These are phyloP conservation scores for Oncorhynchus clarkii DNA, from an alignment of 2,113 vertebrate genomes.

Conservation along the genomic window DNA sequence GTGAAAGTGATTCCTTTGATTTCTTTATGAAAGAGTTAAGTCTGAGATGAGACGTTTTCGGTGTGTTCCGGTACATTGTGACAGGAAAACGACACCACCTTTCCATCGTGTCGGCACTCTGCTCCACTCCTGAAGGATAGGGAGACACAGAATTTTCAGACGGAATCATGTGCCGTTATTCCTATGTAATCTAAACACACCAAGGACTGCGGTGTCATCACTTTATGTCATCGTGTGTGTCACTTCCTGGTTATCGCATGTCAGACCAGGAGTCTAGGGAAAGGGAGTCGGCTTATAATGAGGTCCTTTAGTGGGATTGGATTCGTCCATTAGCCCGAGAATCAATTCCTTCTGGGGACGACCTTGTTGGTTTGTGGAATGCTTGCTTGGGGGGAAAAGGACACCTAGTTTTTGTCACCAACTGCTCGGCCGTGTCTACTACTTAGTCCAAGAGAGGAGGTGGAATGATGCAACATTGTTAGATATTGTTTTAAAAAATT, in stretches of 20 bases:
- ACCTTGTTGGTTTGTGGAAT: background rate
- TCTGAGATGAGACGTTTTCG: background rate
- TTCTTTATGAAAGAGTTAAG: no score
- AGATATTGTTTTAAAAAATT: no score
- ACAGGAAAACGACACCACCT: background rate
- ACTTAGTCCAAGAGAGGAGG: no score
- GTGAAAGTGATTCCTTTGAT: no score
- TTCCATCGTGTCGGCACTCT: constrained; percentile 18
- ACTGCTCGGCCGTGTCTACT: constrained; percentile 30
- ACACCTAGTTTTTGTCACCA: constrained; percentile 17
- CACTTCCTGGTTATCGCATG: constrained; percentile 34
- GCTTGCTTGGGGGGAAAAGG: constrained; percentile 37
- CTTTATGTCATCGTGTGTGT: constrained; percentile 38
- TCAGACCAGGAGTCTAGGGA: constrained; percentile 6
- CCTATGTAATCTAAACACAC: constrained; percentile 46
- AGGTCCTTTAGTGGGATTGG: background rate
- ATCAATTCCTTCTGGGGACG: background rate
- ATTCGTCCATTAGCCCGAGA: background rate
- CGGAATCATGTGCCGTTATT: constrained; percentile 42
- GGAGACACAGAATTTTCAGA: constrained; percentile 34
- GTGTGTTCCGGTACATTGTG: constrained; percentile 7
- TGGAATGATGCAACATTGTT: no score
- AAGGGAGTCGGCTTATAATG: background rate
- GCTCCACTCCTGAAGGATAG: constrained; percentile 35
- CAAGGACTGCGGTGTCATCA: constrained; percentile 54